A percentile compares a stretch with the other conserved stretches of the same genome.
These are phyloP conservation scores for Aspidapion aeneum DNA, from an alignment of 2,888 invertebrate species.

Conservation along the genomic window DNA sequence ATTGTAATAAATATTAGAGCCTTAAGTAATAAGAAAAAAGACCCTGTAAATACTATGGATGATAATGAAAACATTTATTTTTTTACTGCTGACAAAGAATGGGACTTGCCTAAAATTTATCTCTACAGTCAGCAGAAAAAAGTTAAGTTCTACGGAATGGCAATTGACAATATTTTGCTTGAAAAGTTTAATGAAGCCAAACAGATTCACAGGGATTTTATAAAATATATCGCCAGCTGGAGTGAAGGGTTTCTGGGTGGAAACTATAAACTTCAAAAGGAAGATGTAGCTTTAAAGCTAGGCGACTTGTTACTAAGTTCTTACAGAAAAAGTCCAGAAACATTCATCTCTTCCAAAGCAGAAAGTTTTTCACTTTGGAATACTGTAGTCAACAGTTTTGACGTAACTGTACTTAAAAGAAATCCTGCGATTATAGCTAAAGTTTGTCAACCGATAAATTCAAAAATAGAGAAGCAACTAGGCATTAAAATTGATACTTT, in stretches of 20 bases:
- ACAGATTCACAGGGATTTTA: constrained; percentile 23
- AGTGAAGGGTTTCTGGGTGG: constrained; percentile 28
- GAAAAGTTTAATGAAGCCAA: constrained; percentile 16
- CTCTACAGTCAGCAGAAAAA: constrained; percentile 28
- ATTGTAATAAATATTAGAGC: constrained; percentile 7
- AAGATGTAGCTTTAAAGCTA: constrained; percentile 30
- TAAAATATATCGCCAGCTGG: constrained; percentile 31
- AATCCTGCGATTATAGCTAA: constrained; percentile 15
- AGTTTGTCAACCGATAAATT: constrained; percentile 18
- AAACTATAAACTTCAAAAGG: constrained; percentile 29
- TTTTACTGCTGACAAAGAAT: constrained; percentile 15
- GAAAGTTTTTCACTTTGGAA: constrained; percentile 27
- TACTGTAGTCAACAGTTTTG: constrained; percentile 23
- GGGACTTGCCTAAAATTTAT: constrained; percentile 23
- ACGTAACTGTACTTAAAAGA: constrained; percentile 24
- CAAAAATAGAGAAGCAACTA: constrained; percentile 15
- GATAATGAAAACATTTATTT: constrained; percentile 20
- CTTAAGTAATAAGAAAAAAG: constrained; percentile 15
- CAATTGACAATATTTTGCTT: constrained; percentile 22
- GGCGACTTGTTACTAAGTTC: constrained; percentile 27
- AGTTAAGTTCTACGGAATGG: constrained; percentile 12
- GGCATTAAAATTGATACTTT: constrained; percentile 18
- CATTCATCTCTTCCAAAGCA: constrained; percentile 7
- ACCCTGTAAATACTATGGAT: constrained; percentile 16
- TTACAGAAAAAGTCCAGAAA: constrained; percentile 21